These are phyloP conservation scores for Amiota communis DNA, from an alignment of 2,888 invertebrate species.

Conservation along the genomic window DNA sequence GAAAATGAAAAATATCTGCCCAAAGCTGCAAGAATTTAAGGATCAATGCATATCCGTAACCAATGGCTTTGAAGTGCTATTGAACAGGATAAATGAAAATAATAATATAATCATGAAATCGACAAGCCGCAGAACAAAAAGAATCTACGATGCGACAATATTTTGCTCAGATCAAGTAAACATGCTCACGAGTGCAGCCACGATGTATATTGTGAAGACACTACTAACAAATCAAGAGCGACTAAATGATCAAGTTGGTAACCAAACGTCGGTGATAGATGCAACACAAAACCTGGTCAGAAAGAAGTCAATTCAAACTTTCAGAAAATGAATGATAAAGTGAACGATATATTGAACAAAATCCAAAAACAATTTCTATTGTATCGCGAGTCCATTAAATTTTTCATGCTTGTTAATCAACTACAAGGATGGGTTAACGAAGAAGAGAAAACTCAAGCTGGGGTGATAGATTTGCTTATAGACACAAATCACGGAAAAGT, in stretches of 20 bases:
- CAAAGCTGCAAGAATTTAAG: not conserved
- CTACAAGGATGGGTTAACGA: not conserved
- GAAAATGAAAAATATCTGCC: not conserved
- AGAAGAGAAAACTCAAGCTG: slow-evolving; percentile 3
- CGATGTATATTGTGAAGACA: not conserved
- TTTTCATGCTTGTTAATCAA: not conserved
- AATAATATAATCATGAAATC: not conserved
- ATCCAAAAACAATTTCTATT: too few relatives aligned
- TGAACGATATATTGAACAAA: not conserved
- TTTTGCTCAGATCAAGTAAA: not conserved
- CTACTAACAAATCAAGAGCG: not conserved
- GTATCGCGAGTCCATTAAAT: not conserved
- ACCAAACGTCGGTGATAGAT: slow-evolving; percentile 7
- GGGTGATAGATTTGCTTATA: too few relatives aligned
- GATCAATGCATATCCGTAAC: not conserved
- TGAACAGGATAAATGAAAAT: not conserved
- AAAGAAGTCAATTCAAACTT: not conserved
- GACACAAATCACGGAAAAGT: slow-evolving; percentile 8
- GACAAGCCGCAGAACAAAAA: not conserved
- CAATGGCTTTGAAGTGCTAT: not conserved
- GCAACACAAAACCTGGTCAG: not conserved
- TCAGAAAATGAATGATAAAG: not conserved
- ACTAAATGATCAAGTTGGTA: not conserved
- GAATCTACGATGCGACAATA: not conserved
- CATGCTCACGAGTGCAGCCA: not conserved